These are phyloP conservation scores for Pseudoips prasinana DNA, from an alignment of 2,888 invertebrate genomes.

Conservation along the genomic window DNA sequence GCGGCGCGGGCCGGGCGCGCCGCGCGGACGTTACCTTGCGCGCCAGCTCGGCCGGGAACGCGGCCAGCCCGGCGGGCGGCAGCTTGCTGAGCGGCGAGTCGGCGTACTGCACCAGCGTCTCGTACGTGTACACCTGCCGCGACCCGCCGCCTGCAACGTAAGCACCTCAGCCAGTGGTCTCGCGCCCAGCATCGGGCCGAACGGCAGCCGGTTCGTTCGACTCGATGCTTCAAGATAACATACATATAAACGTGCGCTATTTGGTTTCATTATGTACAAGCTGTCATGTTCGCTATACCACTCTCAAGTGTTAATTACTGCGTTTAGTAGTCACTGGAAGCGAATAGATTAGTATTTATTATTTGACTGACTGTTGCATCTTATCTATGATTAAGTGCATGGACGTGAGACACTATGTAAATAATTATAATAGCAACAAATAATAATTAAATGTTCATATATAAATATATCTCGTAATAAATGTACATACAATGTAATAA, in stretches of 20 bases:
- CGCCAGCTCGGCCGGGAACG: constrained; percentile 76
- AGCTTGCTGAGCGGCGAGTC: constrained; percentile 79
- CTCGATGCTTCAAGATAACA: too few relatives aligned
- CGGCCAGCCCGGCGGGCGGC: constrained; percentile 72
- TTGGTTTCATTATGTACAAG: too few relatives aligned
- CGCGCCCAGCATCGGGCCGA: too few relatives aligned
- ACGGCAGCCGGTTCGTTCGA: too few relatives aligned
- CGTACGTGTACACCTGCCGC: constrained; percentile 76
- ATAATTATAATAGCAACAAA: constrained; percentile 3
- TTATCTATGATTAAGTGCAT: constrained; percentile 15
- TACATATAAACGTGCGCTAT: too few relatives aligned
- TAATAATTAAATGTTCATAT: too few relatives aligned
- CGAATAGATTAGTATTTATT: constrained; percentile 20
- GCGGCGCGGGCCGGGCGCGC: constrained; percentile 29
- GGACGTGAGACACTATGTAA: too few relatives aligned
- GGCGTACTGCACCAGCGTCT: constrained; percentile 80
- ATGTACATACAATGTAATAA: too few relatives aligned
- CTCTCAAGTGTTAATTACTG: too few relatives aligned
- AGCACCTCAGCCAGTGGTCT: constrained; percentile 4
- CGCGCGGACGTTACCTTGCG: constrained; percentile 72
- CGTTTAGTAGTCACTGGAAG: too few relatives aligned
- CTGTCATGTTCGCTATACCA: constrained; percentile 7
- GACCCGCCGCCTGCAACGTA: constrained; percentile 43
- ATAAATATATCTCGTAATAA: too few relatives aligned
- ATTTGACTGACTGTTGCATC: constrained; percentile 68